Evolutionary conservation across 1,140 invertebrate species (phyloP).

Genomic region (Ips typographus): DNA sequence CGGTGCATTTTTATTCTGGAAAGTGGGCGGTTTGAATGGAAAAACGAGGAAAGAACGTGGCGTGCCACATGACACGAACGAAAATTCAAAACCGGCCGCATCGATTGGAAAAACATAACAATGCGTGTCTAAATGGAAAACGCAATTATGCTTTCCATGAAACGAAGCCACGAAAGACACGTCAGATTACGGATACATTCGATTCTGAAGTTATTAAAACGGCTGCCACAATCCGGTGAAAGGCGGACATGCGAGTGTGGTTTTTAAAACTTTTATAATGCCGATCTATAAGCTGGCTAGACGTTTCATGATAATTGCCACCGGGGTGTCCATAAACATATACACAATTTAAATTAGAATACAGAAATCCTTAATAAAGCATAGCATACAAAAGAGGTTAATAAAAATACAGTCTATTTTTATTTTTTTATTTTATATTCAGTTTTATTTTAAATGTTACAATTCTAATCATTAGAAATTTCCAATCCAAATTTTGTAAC

Average conservation of each 20-base stretch:
- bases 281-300: too few relatives aligned
- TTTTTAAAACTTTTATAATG: too few relatives aligned
- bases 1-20: not conserved
- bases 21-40: not conserved
- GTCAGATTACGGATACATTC: constrained; percentile 28
- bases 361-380: too few relatives aligned
- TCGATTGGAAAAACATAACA: constrained; percentile 30
- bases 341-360: too few relatives aligned
- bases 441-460: too few relatives aligned
- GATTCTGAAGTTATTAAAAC: constrained; percentile 25
- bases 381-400: too few relatives aligned
- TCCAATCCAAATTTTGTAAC: too few relatives aligned
- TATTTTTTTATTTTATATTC: too few relatives aligned
- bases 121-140: constrained; percentile 26
- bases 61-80: constrained; percentile 14
- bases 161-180: constrained; percentile 25
- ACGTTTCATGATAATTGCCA: too few relatives aligned
- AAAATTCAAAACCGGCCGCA: not conserved
- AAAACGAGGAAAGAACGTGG: not conserved
- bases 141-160: constrained; percentile 27
- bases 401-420: too few relatives aligned
- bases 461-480: too few relatives aligned
- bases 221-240: constrained; percentile 8
- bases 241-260: constrained; percentile 9
- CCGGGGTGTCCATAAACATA: too few relatives aligned